These are phyloP conservation scores for Heliconius hermathena DNA, from an alignment of 1,140 invertebrate genomes.

Conservation along the genomic window DNA sequence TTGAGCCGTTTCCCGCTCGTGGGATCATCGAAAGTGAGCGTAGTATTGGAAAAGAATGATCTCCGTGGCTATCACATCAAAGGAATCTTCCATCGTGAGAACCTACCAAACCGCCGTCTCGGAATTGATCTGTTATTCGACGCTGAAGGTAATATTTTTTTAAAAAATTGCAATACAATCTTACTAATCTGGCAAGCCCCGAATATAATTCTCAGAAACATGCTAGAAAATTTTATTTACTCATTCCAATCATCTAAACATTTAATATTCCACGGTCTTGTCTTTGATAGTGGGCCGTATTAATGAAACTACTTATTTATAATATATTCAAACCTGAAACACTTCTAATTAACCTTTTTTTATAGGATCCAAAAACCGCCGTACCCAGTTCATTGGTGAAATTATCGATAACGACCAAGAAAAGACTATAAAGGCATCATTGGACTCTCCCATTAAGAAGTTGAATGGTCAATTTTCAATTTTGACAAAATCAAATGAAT, in stretches of 20 bases:
- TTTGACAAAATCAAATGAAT: conserved; percentile 82
- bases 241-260: too few relatives aligned
- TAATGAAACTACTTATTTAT: too few relatives aligned
- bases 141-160: conserved; percentile 77
- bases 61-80: conserved; percentile 85
- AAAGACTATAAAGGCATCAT: conserved; percentile 78
- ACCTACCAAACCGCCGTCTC: conserved; percentile 51
- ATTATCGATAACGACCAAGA: conserved; percentile 75
- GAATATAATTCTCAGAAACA: too few relatives aligned
- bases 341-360: conserved; percentile 25
- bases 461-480: conserved; percentile 80
- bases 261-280: too few relatives aligned
- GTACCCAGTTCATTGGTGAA: conserved; percentile 80
- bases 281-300: too few relatives aligned
- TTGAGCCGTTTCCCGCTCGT: conserved; percentile 84
- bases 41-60: conserved; percentile 86
- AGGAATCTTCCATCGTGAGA: conserved; percentile 60
- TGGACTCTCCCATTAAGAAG: conserved; percentile 84
- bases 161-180: too few relatives aligned
- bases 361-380: conserved; percentile 85
- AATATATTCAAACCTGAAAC: too few relatives aligned
- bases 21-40: conserved; percentile 83
- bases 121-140: conserved; percentile 85
- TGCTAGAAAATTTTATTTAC: too few relatives aligned
- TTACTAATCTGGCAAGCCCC: too few relatives aligned